Percentiles rank a stretch among this genome's conserved stretches.
Evolutionary conservation across 37 sponge, comb jelly and placozoan species (phyloP).

Genomic region (Petrosia ficiformis): DNA sequence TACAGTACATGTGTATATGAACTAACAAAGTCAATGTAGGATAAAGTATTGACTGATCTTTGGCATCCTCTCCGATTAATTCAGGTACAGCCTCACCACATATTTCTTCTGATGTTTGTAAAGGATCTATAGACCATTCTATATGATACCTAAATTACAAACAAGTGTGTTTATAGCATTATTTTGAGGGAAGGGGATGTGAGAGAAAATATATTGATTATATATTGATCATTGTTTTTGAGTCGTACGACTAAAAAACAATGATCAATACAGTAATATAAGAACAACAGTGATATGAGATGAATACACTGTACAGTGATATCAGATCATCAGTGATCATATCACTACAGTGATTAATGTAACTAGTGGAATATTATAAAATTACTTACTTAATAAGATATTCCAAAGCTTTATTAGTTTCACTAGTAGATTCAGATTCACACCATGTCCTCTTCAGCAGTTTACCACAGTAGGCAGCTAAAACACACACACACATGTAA

Average conservation of each 20-base stretch:
- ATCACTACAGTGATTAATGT: no score
- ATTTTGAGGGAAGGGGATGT: no score
- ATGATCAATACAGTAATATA: not conserved
- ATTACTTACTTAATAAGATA: constrained; percentile 47
- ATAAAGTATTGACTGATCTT: constrained; percentile 11
- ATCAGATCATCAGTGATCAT: no score
- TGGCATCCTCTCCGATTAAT: constrained; percentile 42
- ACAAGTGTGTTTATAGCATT: not conserved
- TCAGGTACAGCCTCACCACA: constrained; percentile 29
- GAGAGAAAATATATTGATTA: no score
- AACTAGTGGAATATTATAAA: not conserved
- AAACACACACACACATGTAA: no score
- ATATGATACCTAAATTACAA: constrained; percentile 21
- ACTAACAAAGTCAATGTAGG: constrained; percentile 60
- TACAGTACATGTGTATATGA: no score
- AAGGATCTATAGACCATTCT: constrained; percentile 55
- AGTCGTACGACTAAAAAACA: not conserved
- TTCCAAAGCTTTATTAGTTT: constrained; percentile 49
- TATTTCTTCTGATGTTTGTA: constrained; percentile 40
- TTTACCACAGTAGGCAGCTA: no score
- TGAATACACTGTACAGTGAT: no score
- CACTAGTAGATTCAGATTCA: constrained; percentile 27
- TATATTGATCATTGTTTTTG: no score
- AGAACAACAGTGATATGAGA: no score
- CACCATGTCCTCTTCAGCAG: constrained; percentile 27